A percentile compares a stretch with the other conserved stretches of the same genome.
Evolutionary conservation across 1,140 invertebrate species (phyloP).

Genomic region (Adelges cooleyi): DNA sequence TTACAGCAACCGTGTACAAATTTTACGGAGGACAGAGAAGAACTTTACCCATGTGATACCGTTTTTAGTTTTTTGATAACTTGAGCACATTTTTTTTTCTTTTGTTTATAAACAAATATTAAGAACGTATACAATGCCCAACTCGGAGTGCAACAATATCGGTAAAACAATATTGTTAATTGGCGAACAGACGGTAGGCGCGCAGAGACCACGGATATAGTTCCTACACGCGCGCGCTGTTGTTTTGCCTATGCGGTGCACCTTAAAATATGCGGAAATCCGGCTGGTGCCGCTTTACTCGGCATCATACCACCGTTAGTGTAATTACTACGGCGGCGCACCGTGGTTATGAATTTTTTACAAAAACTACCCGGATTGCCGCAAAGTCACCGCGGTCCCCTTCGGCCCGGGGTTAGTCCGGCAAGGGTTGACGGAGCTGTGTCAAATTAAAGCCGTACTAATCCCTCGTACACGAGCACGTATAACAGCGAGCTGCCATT

Average conservation of each 20-base stretch:
- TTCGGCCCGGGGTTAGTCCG: background rate
- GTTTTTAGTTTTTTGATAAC: too few species aligned
- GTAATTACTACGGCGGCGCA: background rate
- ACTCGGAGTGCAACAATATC: too few species aligned
- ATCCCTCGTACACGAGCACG: constrained; percentile 22
- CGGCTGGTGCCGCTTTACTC: background rate
- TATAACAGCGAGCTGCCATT: constrained; percentile 15
- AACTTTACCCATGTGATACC: too few species aligned
- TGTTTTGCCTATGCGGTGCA: constrained; percentile 13
- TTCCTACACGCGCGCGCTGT: background rate
- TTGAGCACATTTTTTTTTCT: too few species aligned
- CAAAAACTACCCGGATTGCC: background rate
- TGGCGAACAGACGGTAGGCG: too few species aligned
- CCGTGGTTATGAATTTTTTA: constrained; percentile 21
- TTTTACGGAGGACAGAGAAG: too few species aligned
- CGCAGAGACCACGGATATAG: too few species aligned
- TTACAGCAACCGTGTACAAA: too few species aligned
- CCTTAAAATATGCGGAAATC: background rate
- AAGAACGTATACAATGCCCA: too few species aligned
- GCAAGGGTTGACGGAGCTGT: constrained; percentile 7
- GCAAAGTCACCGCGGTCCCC: constrained; percentile 5
- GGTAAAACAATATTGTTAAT: too few species aligned
- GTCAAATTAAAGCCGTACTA: constrained; percentile 19
- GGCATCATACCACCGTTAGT: background rate
- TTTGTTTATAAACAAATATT: too few species aligned